Conservation (phyloP, 1,140 invertebrate species). For the Triops longicaudatus region DNA sequence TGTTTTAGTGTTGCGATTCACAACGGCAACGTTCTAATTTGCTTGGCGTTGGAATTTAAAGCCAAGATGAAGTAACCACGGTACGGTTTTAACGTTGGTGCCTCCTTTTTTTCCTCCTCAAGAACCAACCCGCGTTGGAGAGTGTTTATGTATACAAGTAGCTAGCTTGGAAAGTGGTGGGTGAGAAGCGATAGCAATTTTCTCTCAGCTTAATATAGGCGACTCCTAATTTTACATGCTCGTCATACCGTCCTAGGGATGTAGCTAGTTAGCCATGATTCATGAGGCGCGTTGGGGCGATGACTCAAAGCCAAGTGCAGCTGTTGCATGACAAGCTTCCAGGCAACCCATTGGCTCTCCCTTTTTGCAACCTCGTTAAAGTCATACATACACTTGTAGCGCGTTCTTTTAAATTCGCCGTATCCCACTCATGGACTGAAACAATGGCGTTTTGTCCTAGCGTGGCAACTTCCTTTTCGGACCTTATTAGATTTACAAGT, state of each 20-base stretch:
- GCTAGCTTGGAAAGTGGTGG: neutral
- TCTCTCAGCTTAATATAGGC: slow-evolving; percentile 7
- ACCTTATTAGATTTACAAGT: too few species aligned
- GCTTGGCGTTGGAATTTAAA: neutral
- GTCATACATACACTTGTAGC: neutral
- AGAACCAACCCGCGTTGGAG: neutral
- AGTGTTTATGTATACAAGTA: neutral
- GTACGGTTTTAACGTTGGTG: neutral
- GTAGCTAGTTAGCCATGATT: slow-evolving; percentile 12
- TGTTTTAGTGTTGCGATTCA: neutral
- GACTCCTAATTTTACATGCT: slow-evolving; percentile 12
- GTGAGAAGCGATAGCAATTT: slow-evolving; percentile 12
- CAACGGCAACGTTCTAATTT: slow-evolving; percentile 15
- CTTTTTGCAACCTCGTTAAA: neutral
- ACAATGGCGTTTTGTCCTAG: neutral
- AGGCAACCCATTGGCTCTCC: neutral
- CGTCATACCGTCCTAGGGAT: slow-evolving; percentile 10
- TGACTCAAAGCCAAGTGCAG: slow-evolving; percentile 6
- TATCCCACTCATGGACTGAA: neutral
- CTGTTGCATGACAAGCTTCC: slow-evolving; percentile 2
- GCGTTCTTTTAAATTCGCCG: too few species aligned
- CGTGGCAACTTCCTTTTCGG: too few species aligned
- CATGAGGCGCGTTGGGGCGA: slow-evolving; percentile 8
- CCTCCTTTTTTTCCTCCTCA: neutral
- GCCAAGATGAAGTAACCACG: neutral